Conservation (phyloP, 2,888 invertebrate genomes). For the Monopis laevigella region DNA sequence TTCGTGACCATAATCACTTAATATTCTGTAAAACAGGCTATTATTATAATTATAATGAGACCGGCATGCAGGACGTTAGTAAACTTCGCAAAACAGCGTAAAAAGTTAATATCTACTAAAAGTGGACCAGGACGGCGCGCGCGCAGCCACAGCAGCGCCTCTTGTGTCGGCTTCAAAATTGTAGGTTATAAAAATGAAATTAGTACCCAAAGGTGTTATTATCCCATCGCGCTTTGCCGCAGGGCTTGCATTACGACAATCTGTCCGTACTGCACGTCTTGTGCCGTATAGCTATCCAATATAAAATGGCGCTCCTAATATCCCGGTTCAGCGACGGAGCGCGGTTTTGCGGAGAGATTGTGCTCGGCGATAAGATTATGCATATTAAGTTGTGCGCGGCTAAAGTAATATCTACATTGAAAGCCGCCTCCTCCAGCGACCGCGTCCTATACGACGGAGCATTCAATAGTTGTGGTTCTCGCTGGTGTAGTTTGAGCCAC, state of each 20-base stretch:
- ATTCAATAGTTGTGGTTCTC: constrained; percentile 50
- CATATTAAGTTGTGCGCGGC: constrained; percentile 64
- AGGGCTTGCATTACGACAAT: constrained; percentile 67
- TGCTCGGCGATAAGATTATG: constrained; percentile 65
- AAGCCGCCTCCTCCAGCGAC: constrained; percentile 42
- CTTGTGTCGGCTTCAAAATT: constrained; percentile 67
- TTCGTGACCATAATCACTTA: constrained; percentile 60
- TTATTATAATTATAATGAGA: constrained; percentile 64
- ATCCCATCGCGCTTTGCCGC: constrained; percentile 67
- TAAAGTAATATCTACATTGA: constrained; percentile 63
- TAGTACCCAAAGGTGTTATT: constrained; percentile 67
- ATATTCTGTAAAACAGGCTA: constrained; percentile 54
- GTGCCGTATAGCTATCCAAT: constrained; percentile 66
- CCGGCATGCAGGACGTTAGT: constrained; percentile 56
- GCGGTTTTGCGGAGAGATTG: constrained; percentile 58
- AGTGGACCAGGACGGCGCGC: constrained; percentile 48
- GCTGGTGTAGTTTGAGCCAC: constrained; percentile 29
- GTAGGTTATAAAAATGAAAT: constrained; percentile 69
- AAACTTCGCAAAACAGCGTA: constrained; percentile 65
- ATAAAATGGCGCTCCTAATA: constrained; percentile 68
- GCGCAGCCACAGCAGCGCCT: constrained; percentile 64
- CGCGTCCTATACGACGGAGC: constrained; percentile 23
- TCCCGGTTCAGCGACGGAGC: constrained; percentile 60
- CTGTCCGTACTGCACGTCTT: constrained; percentile 68
- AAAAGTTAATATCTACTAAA: constrained; percentile 65